Conservation (phyloP, 2,113 vertebrate species). For the Eudorcas thomsonii region DNA sequence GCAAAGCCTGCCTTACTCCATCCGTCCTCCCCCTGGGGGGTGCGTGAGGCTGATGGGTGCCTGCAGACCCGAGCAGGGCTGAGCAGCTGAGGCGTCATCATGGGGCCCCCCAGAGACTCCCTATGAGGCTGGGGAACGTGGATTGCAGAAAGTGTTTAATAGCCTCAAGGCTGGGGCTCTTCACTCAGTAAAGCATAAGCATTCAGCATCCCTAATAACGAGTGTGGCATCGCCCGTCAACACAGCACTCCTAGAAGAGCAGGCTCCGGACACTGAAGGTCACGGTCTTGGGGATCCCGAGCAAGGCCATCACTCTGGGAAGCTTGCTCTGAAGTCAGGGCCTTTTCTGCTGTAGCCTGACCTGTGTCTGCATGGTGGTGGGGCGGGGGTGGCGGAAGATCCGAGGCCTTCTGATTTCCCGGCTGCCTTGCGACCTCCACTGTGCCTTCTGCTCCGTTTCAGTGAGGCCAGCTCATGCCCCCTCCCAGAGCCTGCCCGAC, state of each 20-base stretch:
- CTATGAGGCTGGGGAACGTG: neutral
- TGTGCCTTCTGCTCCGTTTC: neutral
- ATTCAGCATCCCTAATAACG: too few species aligned
- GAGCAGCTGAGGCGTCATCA: neutral
- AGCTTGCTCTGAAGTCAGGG: neutral
- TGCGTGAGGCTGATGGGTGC: neutral
- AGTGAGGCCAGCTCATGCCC: neutral
- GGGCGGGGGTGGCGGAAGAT: rapidly evolving
- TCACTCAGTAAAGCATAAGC: neutral
- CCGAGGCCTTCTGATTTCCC: neutral
- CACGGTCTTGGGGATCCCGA: neutral
- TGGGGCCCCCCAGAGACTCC: neutral
- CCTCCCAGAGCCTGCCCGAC: neutral
- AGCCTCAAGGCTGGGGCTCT: neutral
- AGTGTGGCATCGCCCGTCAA: rapidly evolving
- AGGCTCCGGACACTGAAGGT: neutral
- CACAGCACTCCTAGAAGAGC: rapidly evolving
- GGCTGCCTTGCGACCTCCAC: rapidly evolving
- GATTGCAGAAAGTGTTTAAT: too few species aligned
- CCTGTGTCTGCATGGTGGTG: neutral
- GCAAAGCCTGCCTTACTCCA: neutral
- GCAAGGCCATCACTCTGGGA: rapidly evolving
- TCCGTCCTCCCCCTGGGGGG: neutral
- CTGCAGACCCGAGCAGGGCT: neutral
- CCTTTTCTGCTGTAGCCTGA: neutral